Percentiles rank a stretch among this genome's conserved stretches.
Evolutionary conservation across 1,140 invertebrate genomes (phyloP).

Genomic region (Chionoecetes opilio): DNA sequence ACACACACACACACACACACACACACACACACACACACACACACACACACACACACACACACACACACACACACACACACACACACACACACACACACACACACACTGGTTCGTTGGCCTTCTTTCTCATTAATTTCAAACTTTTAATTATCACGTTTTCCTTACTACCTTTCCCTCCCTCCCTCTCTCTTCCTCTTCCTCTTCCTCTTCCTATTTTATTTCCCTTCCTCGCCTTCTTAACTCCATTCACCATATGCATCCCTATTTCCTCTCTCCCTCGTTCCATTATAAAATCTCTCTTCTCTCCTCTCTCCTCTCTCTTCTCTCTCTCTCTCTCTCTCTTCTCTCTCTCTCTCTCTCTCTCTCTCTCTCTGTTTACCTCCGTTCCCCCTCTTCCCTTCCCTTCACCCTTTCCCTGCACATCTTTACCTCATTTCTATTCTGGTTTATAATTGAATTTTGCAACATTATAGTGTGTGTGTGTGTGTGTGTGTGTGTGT

Average conservation of each 20-base stretch:
- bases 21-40: too few relatives aligned
- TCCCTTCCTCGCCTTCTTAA: not conserved
- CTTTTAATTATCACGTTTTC: too few relatives aligned
- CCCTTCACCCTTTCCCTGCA: not conserved
- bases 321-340: not conserved
- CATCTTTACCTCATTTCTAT: not conserved
- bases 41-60: constrained; percentile 23
- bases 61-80: constrained; percentile 27
- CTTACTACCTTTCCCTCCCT: not conserved
- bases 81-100: too few relatives aligned
- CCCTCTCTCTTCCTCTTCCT: not conserved
- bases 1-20: too few relatives aligned
- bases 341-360: not conserved
- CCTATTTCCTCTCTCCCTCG: not conserved
- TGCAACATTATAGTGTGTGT: not conserved
- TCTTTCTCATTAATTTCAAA: not conserved
- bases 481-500: constrained; percentile 4
- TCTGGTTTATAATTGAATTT: not conserved
- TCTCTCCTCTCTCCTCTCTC: not conserved
- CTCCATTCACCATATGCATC: not conserved
- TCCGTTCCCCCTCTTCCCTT: not conserved
- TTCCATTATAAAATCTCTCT: too few relatives aligned
- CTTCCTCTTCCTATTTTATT: not conserved
- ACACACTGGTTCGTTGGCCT: too few relatives aligned
- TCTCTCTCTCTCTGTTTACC: not conserved